phyloP scores from a whole-genome alignment of 2,797 vertebrate genomes.

The Ammospiza maritima region DNA sequence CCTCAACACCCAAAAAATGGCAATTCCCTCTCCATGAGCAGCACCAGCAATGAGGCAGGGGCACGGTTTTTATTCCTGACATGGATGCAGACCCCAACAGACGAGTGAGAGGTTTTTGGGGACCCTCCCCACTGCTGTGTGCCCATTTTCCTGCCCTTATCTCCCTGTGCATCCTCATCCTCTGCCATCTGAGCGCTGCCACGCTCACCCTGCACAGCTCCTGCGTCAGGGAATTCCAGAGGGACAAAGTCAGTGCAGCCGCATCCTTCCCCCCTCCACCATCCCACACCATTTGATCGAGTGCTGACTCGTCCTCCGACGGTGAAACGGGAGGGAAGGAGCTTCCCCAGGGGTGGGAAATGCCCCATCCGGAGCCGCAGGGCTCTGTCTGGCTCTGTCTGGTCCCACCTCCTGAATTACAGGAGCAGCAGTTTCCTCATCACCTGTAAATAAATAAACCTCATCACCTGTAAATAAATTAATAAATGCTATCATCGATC shows the following conservation, averaged over 20 bases:
- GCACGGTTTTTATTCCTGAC: neutral
- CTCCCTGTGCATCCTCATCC: neutral
- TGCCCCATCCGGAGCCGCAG: neutral
- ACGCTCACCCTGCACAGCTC: neutral
- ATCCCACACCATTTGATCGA: constrained; percentile 32
- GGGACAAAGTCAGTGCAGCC: constrained; percentile 46
- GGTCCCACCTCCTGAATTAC: neutral
- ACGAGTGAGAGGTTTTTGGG: too few relatives aligned
- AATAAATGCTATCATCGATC: neutral
- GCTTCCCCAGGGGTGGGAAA: neutral
- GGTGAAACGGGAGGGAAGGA: neutral
- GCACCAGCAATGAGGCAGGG: neutral
- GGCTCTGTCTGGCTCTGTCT: neutral
- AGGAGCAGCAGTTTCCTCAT: neutral
- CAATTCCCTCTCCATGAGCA: too few relatives aligned
- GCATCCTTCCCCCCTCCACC: neutral
- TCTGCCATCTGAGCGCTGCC: neutral
- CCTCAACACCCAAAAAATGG: too few relatives aligned
- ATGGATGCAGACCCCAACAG: rapidly evolving
- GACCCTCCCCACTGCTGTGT: neutral
- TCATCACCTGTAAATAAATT: neutral
- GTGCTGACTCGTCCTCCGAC: neutral
- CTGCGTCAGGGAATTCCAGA: constrained; percentile 66
- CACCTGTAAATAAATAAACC: neutral
- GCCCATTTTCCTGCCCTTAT: neutral